Conservation (phyloP, 2,888 invertebrate species). For the Subacronicta megacephala region DNA sequence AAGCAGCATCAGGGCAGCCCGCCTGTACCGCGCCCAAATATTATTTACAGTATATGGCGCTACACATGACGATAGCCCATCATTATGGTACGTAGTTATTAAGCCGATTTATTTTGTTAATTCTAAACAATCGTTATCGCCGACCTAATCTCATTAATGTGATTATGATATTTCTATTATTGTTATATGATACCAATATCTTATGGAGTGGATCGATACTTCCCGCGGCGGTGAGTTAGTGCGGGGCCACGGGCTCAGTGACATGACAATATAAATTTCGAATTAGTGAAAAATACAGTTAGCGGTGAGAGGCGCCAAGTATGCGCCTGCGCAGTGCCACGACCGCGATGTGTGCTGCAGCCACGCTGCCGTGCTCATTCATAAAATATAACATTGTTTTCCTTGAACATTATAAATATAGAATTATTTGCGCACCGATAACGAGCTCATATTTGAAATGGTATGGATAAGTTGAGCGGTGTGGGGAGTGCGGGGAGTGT, state of each 20-base stretch:
- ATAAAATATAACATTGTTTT: slow-evolving; percentile 57
- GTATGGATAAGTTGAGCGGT: slow-evolving; percentile 17
- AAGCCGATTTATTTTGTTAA: slow-evolving; percentile 20
- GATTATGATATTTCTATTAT: slow-evolving; percentile 7
- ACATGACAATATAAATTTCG: slow-evolving; percentile 40
- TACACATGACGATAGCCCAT: not conserved
- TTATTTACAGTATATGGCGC: too few relatives aligned
- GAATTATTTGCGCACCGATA: slow-evolving; percentile 56
- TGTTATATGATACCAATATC: not conserved
- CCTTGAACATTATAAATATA: slow-evolving; percentile 58
- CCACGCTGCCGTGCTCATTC: slow-evolving; percentile 49
- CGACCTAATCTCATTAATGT: slow-evolving; percentile 14
- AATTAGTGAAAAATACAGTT: slow-evolving; percentile 50
- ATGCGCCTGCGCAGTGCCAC: slow-evolving; percentile 13
- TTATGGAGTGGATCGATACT: not conserved
- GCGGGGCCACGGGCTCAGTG: not conserved
- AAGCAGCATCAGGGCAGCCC: too few relatives aligned
- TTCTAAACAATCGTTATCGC: slow-evolving; percentile 44
- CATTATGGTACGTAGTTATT: slow-evolving; percentile 1
- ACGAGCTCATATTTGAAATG: slow-evolving; percentile 50
- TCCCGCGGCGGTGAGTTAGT: slow-evolving; percentile 9
- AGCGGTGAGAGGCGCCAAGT: slow-evolving; percentile 17
- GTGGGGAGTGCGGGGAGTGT: slow-evolving; percentile 6
- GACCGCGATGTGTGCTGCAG: slow-evolving; percentile 7
- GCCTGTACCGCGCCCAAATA: too few relatives aligned